Base-by-base conservation (phyloP, 1,140 invertebrate species). In the Drosophila azteca region DNA sequence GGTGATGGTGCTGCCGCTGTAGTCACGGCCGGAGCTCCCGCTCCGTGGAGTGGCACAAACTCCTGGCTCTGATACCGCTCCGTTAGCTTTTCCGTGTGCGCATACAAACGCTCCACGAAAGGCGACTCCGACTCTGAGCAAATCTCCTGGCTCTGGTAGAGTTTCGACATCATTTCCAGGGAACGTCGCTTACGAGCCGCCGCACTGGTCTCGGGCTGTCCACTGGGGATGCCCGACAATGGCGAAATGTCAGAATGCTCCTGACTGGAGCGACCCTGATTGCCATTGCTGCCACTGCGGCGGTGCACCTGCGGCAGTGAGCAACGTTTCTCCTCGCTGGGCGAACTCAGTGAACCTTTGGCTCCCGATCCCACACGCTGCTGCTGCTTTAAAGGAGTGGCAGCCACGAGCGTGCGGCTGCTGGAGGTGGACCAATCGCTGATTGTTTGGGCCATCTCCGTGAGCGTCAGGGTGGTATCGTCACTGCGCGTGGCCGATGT, bases 11-110 rank as follows among this genome's bases (percentile, higher is more conserved):
- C 17, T 15, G 35, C 5, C 35, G 44, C 44, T 54, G 39, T 41
- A 17, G 35, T 39, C 6, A 22, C n/a, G 2, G 51, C 20, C 17
- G 20, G 26, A 6, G 41, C 15, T 0, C n/a, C 17, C 2, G 64
- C 13, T 20, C 67, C 64, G 35, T 91, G 90, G 6, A 91, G 50
- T 4, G 90, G 90, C 6, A 93, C 93, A 84, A 94, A 94, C 66
- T 94, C 93, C 90, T 94, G 94, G 73, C 94, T 94, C 89, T 94
- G 93, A 84, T 94, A 94, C 15, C 93, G 93, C 76, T 94, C 93
- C 4, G 93, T 94, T 44, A 94, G 91, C 67, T 94, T 94, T 67
- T 94, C 93, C 77, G 92, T 93, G 72, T 93, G 93, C 43, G 93
- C 93, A 69, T 94, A 94, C 9, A 94, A 81, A 45, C 93, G 83